Conservation (phyloP, 2,888 invertebrate species). For the Drosophila emarginata region DNA sequence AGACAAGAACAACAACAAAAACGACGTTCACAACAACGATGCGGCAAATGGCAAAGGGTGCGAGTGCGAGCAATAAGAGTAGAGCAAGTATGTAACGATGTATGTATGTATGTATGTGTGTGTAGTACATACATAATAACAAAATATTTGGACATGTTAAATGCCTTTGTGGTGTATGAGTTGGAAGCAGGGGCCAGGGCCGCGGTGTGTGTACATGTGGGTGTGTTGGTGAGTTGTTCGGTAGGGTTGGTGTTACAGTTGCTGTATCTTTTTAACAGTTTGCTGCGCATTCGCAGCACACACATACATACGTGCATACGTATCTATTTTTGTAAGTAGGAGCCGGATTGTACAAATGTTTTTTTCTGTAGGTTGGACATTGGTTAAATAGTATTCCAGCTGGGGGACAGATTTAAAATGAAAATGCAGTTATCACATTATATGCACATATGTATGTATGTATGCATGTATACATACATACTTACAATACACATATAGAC, state of each 20-base stretch:
- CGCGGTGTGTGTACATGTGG: not conserved
- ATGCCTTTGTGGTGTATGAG: conserved; percentile 13
- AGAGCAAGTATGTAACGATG: conserved; percentile 12
- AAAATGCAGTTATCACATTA: not conserved
- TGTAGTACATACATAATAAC: conserved; percentile 34
- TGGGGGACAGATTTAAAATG: not conserved
- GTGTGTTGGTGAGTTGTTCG: not conserved
- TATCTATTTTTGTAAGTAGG: not conserved
- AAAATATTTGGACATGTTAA: conserved; percentile 47
- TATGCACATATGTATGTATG: no score
- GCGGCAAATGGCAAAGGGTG: conserved; percentile 21
- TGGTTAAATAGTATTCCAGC: not conserved
- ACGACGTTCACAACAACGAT: not conserved
- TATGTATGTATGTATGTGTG: not conserved
- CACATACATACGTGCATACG: no score
- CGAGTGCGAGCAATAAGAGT: conserved; percentile 14
- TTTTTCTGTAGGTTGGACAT: not conserved
- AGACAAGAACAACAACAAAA: conserved; percentile 11
- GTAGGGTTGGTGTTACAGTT: not conserved
- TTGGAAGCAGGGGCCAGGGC: not conserved
- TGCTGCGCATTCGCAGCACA: conserved; percentile 8
- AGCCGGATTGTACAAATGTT: not conserved
- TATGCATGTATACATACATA: no score
- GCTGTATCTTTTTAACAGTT: conserved; percentile 13
- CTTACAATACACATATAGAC: not conserved